These are phyloP conservation scores for Hirtodrosophila duncani DNA, from an alignment of 2,888 invertebrate species.

Conservation along the genomic window DNA sequence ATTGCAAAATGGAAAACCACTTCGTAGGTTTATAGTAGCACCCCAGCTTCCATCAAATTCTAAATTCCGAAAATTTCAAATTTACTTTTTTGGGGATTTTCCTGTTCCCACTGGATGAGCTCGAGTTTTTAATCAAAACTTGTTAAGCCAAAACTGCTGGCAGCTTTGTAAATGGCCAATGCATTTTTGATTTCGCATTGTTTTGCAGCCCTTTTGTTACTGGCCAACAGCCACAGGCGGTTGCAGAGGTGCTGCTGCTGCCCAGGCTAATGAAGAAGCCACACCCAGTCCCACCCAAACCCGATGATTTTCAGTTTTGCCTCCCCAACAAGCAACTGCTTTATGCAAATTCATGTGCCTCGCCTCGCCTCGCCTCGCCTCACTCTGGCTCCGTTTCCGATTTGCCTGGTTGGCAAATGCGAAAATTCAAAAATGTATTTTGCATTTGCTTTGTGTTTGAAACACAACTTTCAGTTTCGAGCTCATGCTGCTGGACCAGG, in stretches of 20 bases:
- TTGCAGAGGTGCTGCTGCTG: too few species aligned
- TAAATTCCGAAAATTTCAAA: background rate
- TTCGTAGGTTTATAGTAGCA: too few species aligned
- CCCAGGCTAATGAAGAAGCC: slow-evolving; percentile 24
- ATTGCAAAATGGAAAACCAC: too few species aligned
- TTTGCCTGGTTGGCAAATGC: too few species aligned
- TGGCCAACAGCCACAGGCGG: background rate
- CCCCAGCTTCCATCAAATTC: too few species aligned
- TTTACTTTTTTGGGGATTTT: background rate
- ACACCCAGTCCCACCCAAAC: too few species aligned
- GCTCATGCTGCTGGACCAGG: too few species aligned
- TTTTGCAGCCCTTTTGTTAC: slow-evolving; percentile 1
- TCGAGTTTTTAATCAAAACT: slow-evolving; percentile 33
- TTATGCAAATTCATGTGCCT: slow-evolving; percentile 33
- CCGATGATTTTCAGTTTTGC: slow-evolving; percentile 21
- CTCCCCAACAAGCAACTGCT: slow-evolving; percentile 27
- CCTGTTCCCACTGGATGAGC: background rate
- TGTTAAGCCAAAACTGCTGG: slow-evolving; percentile 25
- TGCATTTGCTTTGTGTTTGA: too few species aligned
- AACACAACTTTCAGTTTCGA: too few species aligned
- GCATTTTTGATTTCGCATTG: slow-evolving; percentile 24
- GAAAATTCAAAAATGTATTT: too few species aligned
- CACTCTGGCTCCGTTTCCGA: too few species aligned
- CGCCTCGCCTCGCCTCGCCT: background rate
- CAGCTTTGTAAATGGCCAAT: slow-evolving; percentile 5